Evolutionary conservation across 1,140 invertebrate species (phyloP).

Genomic region (Brachionus calyciflorus): DNA sequence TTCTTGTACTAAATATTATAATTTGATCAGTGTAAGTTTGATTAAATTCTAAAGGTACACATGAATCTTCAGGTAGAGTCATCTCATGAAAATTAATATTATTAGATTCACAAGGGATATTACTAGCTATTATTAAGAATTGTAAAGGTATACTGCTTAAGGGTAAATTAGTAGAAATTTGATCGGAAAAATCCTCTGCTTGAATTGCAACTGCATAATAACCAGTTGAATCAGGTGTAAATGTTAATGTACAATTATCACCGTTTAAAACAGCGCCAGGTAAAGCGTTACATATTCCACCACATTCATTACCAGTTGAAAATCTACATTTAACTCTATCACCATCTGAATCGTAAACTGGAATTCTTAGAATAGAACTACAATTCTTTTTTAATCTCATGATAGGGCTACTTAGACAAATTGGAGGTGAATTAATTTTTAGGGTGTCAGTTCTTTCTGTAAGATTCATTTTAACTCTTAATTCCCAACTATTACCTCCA

Average conservation of each 20-base stretch:
- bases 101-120: neutral
- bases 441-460: neutral
- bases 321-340: constrained; percentile 2
- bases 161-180: neutral
- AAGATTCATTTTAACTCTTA: neutral
- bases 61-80: neutral
- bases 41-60: neutral
- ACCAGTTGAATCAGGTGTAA: neutral
- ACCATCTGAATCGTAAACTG: neutral
- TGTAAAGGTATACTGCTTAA: neutral
- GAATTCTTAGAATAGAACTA: neutral
- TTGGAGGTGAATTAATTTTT: neutral
- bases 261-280: neutral
- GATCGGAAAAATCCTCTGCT: neutral
- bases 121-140: neutral
- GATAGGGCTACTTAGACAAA: neutral
- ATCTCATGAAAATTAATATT: neutral
- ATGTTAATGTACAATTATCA: neutral
- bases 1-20: neutral
- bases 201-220: constrained; percentile 20
- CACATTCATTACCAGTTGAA: neutral
- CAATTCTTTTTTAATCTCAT: neutral
- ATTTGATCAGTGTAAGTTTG: neutral
- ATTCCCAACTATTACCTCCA: neutral
- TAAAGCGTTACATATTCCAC: neutral